Base-by-base conservation (phyloP, 2,113 vertebrate species). In the Madoqua kirkii region DNA sequence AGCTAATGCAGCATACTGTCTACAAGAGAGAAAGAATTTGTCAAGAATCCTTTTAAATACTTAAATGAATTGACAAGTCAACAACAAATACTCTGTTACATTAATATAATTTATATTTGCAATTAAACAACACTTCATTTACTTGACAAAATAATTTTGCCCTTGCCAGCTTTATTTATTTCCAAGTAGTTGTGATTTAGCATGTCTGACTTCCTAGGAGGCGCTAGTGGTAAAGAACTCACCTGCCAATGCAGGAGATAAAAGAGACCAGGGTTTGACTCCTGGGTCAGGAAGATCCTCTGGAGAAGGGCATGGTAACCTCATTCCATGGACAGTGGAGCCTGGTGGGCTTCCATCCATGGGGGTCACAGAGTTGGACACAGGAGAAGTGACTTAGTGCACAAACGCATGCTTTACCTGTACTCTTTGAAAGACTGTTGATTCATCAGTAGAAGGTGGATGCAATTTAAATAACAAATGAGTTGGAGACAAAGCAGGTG, bases 31-130 rank as follows among this genome's bases (percentile, higher is more conserved):
- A 93, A 52, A 23, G 52, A 17, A 74, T 17, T 82, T 87, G 62
- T 52, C 94, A 97, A 96, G 27, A 96, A 57, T 50, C 92, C 52
- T 93, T 97, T 97, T 50, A 8, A 98, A 98, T 97, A 98, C 97
- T 98, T 92, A 95, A 97, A 96, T 45, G 48, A 78, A 59, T 74
- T 87, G 85, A 95, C 90, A 97, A 96, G 45, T 55, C 96, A 97
- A 74, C 43, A 95, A 93, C 89, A 98, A 98, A 97, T 64, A 95
- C n/a, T 95, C 25, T 52, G 85, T 71, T 86, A 78, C 3, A 97
- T 96, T 50, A 97, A 98, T 81, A 23, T 2, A 48, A 71, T 93
- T 97, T 97, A 67, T 90, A 83, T 89, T 92, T 93, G 71, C 67
- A 97, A 97, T 97, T 85, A 96, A n/a, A 87, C n/a, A 89, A 87